These are phyloP conservation scores for Phycodurus eques DNA, from an alignment of 2,113 vertebrate genomes.

Conservation along the genomic window DNA sequence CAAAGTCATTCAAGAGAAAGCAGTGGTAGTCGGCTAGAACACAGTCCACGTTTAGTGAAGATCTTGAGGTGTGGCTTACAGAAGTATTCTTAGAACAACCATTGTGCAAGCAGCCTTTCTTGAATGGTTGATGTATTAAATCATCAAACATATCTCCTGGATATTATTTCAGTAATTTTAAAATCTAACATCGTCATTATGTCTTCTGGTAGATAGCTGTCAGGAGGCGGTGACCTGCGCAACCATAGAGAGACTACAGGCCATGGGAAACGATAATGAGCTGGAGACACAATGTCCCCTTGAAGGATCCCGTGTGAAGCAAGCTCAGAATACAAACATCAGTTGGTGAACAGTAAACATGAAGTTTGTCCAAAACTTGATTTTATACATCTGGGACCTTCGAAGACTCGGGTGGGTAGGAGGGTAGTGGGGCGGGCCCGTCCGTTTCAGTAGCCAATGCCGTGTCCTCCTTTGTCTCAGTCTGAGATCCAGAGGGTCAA, in stretches of 20 bases:
- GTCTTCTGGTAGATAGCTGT: too few relatives aligned
- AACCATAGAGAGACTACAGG: slow-evolving; percentile 37
- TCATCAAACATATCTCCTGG: too few relatives aligned
- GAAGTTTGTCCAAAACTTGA: slow-evolving; percentile 1
- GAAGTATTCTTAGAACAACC: background rate
- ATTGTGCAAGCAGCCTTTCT: too few relatives aligned
- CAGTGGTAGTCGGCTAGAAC: background rate
- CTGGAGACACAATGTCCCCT: background rate
- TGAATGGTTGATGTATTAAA: background rate
- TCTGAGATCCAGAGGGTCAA: slow-evolving; percentile 22
- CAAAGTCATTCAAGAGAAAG: background rate
- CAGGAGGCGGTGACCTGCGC: slow-evolving; percentile 35
- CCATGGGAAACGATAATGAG: slow-evolving; percentile 22
- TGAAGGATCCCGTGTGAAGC: background rate
- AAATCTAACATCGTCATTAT: background rate
- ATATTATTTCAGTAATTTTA: background rate
- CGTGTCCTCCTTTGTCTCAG: slow-evolving; percentile 39
- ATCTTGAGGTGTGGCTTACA: background rate
- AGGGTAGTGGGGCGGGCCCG: slow-evolving; percentile 19
- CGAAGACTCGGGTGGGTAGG: slow-evolving; percentile 1
- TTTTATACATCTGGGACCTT: background rate
- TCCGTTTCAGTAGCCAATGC: slow-evolving; percentile 39
- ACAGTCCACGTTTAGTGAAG: background rate
- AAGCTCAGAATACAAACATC: slow-evolving; percentile 8
- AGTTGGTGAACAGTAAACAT: slow-evolving; percentile 1